Evolutionary conservation across 2,888 invertebrate species (phyloP).

Genomic region (Erebia epiphron): DNA sequence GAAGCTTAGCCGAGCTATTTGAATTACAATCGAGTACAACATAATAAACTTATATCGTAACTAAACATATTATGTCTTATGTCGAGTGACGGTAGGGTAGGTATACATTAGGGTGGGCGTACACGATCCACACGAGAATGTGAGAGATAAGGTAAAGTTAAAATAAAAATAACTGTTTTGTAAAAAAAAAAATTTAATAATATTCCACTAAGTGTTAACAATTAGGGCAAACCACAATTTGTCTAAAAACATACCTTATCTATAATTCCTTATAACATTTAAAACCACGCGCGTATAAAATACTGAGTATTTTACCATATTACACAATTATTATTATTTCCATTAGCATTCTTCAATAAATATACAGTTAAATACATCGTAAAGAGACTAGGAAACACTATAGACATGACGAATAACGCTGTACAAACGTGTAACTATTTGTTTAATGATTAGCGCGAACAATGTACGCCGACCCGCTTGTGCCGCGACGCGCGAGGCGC

Average conservation of each 20-base stretch:
- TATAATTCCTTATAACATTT: not conserved
- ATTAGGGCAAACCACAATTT: constrained; percentile 5
- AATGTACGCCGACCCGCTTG: constrained; percentile 13
- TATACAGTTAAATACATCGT: constrained; percentile 32
- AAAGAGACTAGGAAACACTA: constrained; percentile 35
- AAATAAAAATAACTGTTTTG: constrained; percentile 5
- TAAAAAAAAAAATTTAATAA: constrained; percentile 15
- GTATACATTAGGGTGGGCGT: constrained; percentile 25
- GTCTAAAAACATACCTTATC: constrained; percentile 12
- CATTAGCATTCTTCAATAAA: constrained; percentile 28
- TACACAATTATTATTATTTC: not conserved
- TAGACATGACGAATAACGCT: not conserved
- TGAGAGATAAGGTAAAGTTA: constrained; percentile 1
- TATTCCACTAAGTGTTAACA: constrained; percentile 1
- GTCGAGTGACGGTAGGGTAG: constrained; percentile 12
- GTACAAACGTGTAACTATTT: constrained; percentile 1
- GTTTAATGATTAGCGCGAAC: not conserved
- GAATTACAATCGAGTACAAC: constrained; percentile 26
- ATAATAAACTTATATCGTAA: constrained; percentile 12
- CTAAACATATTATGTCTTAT: constrained; percentile 7
- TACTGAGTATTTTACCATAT: constrained; percentile 23
- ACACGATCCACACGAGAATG: constrained; percentile 24
- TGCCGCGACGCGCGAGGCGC: not conserved
- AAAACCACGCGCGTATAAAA: constrained; percentile 6
- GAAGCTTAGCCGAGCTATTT: constrained; percentile 24